Base-by-base conservation (phyloP, 2,888 invertebrate species). In the Drepana falcataria region DNA sequence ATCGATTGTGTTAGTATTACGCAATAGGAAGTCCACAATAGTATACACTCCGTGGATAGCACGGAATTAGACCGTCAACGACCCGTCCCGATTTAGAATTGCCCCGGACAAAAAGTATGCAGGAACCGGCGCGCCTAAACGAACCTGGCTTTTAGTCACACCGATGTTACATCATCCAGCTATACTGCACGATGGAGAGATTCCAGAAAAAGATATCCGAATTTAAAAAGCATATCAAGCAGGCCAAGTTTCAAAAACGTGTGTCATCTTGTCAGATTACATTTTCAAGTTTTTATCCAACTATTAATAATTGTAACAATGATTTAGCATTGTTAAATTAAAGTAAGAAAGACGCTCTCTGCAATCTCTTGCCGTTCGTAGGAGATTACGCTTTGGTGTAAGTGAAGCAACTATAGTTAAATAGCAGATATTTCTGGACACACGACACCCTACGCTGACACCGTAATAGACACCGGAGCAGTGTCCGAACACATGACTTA, bases 61-160 rank as follows among this genome's bases (percentile, higher is more conserved):
- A 75, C 85, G 68, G 82, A 89, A 81, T 85, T 86, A 87, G 85
- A 81, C 74, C 77, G 79, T 69, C 77, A 75, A 76, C 82, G 83
- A 73, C 73, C 77, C 73, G 70, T 74, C 77, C 85, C 73, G 84
- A 87, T 87, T 84, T 89, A 88, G 89, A 88, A 77, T 73, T 81
- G 81, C 77, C 74, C 81, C 75, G 74, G 74, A 84, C 88, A 86
- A 89, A 89, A 88, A 87, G 85, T 79, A 82, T 74, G 77, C 71
- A 75, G 74, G 74, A 77, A 83, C 74, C 65, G 75, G 68, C 77
- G 76, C 78, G 73, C 74, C 77, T 77, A 77, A 82, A 79, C 76
- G 76, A 77, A 65, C 57, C 58, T 63, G 62, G 61, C 47, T 53
- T 61, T 47, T 66, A 54, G 55, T 82, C 56, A 79, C 77, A 79